phyloP scores from a whole-genome alignment of 2,113 vertebrate species.

The Phalacrocorax brasilianus region DNA sequence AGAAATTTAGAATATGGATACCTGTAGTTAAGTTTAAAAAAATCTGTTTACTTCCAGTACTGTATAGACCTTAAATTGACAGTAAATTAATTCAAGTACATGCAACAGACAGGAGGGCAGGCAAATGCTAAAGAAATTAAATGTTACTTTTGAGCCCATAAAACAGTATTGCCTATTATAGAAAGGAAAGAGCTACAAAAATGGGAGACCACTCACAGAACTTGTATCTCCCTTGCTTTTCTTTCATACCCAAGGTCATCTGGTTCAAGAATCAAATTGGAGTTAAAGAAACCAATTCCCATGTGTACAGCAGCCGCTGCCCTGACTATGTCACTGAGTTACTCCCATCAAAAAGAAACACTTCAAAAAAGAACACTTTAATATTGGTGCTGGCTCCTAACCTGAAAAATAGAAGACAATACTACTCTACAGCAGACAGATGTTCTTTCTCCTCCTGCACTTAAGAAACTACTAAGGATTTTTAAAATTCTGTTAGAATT shows the following conservation, averaged over 20 bases:
- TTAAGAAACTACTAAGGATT: background rate
- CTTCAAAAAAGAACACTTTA: background rate
- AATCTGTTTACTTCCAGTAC: background rate
- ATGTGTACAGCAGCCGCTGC: background rate
- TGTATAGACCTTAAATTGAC: background rate
- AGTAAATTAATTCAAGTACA: background rate
- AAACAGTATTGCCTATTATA: background rate
- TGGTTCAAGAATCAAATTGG: background rate
- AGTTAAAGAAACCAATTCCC: conserved; percentile 22
- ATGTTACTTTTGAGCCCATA: background rate
- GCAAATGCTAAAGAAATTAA: background rate
- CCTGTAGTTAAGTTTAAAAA: background rate
- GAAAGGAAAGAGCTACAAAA: conserved; percentile 4
- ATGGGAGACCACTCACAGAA: background rate
- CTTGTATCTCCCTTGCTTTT: background rate
- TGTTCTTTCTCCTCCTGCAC: background rate
- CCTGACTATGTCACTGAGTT: background rate
- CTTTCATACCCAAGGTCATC: conserved; percentile 7
- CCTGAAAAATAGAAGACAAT: background rate
- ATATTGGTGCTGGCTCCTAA: background rate
- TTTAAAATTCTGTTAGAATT: background rate
- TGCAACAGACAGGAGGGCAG: background rate
- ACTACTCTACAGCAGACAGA: background rate
- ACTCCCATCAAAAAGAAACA: background rate
- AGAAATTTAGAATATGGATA: background rate